A percentile compares a stretch with the other conserved stretches of the same genome.
phyloP scores from a whole-genome alignment of 2,797 vertebrate genomes.

The Kryptopterus vitreolus region DNA sequence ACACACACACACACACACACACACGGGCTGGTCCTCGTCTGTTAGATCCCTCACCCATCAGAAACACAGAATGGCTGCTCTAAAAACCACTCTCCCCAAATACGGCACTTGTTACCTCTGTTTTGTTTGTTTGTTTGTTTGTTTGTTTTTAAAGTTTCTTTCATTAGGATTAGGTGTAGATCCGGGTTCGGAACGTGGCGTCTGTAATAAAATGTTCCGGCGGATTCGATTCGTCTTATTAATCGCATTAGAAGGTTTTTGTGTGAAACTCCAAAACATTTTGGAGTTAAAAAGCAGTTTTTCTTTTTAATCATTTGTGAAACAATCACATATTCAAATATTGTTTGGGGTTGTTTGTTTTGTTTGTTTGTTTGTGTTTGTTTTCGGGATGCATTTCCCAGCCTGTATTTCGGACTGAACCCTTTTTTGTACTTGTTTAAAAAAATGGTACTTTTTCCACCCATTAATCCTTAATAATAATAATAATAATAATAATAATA shows the following conservation, averaged over 20 bases:
- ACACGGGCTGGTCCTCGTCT: conserved; percentile 53
- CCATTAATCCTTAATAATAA: conserved; percentile 52
- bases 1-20: conserved; percentile 23
- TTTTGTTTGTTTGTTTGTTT: not conserved
- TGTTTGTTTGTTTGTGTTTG: too few species aligned
- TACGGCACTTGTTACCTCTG: conserved; percentile 36
- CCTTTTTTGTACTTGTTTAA: conserved; percentile 27
- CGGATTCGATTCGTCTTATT: not conserved
- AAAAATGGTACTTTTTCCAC: conserved; percentile 43
- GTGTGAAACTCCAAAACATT: not conserved
- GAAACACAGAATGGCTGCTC: conserved; percentile 36
- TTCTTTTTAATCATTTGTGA: not conserved
- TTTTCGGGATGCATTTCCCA: not conserved
- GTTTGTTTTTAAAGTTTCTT: not conserved
- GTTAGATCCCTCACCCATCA: not conserved
- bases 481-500: conserved; percentile 46
- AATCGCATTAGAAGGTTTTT: not conserved
- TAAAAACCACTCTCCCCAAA: too few species aligned
- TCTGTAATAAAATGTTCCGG: not conserved
- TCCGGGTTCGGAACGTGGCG: conserved; percentile 5
- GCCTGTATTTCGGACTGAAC: not conserved
- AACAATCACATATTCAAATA: not conserved
- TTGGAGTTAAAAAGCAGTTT: not conserved
- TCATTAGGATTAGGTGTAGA: conserved; percentile 21
- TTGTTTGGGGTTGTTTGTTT: not conserved